Percentiles rank a stretch among this genome's conserved stretches.
Evolutionary conservation across 2,888 invertebrate species (phyloP).

Genomic region (Scaptomyza parva): DNA sequence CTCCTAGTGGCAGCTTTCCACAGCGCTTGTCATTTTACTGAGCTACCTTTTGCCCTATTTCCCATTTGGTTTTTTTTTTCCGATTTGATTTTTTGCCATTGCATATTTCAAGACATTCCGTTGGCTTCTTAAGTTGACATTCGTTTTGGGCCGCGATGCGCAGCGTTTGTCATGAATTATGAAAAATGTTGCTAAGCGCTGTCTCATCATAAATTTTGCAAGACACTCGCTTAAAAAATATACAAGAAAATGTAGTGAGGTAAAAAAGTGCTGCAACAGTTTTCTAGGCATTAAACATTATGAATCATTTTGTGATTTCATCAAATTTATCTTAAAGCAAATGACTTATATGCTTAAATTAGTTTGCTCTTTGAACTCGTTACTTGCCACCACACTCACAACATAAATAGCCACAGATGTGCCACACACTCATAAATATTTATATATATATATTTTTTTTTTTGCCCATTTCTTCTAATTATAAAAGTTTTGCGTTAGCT

Average conservation of each 20-base stretch:
- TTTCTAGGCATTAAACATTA: not conserved
- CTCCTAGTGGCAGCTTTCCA: conserved; percentile 62
- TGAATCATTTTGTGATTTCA: not conserved
- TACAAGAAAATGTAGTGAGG: not conserved
- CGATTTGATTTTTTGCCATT: conserved; percentile 37
- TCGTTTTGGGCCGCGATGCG: conserved; percentile 43
- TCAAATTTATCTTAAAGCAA: not conserved
- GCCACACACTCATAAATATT: conserved; percentile 8
- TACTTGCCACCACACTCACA: not conserved
- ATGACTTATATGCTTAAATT: not conserved
- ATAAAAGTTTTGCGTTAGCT: conserved; percentile 59
- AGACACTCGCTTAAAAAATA: conserved; percentile 25
- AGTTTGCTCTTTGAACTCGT: conserved; percentile 1
- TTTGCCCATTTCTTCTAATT: conserved; percentile 66
- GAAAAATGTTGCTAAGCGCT: conserved; percentile 50
- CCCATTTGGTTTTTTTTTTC: conserved; percentile 13
- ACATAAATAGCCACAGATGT: conserved; percentile 23
- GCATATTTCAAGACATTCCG: conserved; percentile 53
- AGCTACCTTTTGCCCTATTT: conserved; percentile 37
- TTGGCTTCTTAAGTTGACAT: conserved; percentile 56
- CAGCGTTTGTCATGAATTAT: conserved; percentile 51
- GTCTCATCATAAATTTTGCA: conserved; percentile 34
- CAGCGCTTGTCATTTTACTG: conserved; percentile 51
- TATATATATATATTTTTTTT: conserved; percentile 6
- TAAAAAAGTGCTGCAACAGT: not conserved